Evolutionary conservation across 2,888 invertebrate species (phyloP).

Genomic region (Strigamia crassipes): DNA sequence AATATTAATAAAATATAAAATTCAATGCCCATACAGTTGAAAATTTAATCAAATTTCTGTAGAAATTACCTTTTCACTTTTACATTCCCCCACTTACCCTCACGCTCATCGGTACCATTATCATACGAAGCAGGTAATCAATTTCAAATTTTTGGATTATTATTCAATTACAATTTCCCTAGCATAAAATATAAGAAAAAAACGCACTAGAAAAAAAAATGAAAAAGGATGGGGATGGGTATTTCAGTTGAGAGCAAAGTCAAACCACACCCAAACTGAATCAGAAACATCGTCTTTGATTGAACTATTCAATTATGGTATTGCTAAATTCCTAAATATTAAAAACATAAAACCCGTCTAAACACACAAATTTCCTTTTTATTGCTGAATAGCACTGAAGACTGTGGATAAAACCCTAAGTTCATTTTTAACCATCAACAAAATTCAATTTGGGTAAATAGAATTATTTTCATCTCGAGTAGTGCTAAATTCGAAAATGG

Average conservation of each 20-base stretch:
- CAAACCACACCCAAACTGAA: conserved; percentile 14
- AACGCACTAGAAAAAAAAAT: no score
- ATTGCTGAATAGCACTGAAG: neutral
- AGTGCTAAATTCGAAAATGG: neutral
- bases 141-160: conserved; percentile 33
- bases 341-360: neutral
- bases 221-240: neutral
- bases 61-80: conserved; percentile 15
- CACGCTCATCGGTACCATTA: conserved; percentile 8
- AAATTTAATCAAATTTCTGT: conserved; percentile 23
- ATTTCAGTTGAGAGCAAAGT: neutral
- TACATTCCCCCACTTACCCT: conserved; percentile 5
- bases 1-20: neutral
- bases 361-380: neutral
- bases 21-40: conserved; percentile 15
- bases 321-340: neutral
- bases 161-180: conserved; percentile 19
- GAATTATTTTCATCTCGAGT: neutral
- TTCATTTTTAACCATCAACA: neutral
- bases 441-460: neutral
- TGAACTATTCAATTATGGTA: conserved; percentile 27
- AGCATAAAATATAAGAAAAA: conserved; percentile 16
- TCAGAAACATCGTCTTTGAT: conserved; percentile 14
- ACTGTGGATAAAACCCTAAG: neutral
- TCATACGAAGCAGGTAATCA: conserved; percentile 33